These are phyloP conservation scores for Acipenser ruthenus DNA, from an alignment of 2,797 vertebrate genomes.

Conservation along the genomic window DNA sequence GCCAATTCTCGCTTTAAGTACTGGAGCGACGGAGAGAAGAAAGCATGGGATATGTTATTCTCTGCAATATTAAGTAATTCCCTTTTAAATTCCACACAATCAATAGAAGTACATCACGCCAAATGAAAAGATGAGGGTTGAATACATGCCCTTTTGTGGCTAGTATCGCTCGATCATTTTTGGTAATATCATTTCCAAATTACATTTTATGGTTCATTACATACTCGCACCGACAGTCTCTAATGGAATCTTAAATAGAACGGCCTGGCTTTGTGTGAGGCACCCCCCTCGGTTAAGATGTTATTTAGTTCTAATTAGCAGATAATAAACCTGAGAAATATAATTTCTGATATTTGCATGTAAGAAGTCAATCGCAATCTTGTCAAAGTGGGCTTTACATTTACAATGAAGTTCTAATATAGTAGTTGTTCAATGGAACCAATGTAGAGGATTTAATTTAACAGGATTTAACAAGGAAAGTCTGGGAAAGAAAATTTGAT, in stretches of 20 bases:
- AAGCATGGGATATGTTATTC: constrained; percentile 49
- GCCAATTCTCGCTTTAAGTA: constrained; percentile 77
- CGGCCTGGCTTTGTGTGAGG: constrained; percentile 72
- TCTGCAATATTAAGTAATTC: constrained; percentile 48
- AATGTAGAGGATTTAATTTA: constrained; percentile 11
- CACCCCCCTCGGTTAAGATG: constrained; percentile 71
- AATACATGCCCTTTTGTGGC: constrained; percentile 62
- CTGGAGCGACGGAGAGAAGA: constrained; percentile 40
- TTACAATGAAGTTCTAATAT: constrained; percentile 55
- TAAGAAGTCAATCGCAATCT: constrained; percentile 65
- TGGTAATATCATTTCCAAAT: constrained; percentile 90
- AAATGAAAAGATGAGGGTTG: constrained; percentile 60
- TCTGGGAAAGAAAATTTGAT: neutral
- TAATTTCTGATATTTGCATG: constrained; percentile 76
- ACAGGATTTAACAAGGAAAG: constrained; percentile 22
- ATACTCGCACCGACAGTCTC: constrained; percentile 68
- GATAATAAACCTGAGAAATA: constrained; percentile 78
- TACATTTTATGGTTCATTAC: constrained; percentile 98
- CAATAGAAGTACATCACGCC: constrained; percentile 38
- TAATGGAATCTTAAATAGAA: constrained; percentile 84
- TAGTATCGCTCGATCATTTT: constrained; percentile 77
- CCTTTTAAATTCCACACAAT: constrained; percentile 33
- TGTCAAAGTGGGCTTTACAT: constrained; percentile 52
- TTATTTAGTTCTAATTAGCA: constrained; percentile 85
- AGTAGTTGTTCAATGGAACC: constrained; percentile 15